Percentiles rank a stretch among this genome's conserved stretches.
phyloP scores from a whole-genome alignment of 2,797 vertebrate genomes.

The Micromesistius poutassou region DNA sequence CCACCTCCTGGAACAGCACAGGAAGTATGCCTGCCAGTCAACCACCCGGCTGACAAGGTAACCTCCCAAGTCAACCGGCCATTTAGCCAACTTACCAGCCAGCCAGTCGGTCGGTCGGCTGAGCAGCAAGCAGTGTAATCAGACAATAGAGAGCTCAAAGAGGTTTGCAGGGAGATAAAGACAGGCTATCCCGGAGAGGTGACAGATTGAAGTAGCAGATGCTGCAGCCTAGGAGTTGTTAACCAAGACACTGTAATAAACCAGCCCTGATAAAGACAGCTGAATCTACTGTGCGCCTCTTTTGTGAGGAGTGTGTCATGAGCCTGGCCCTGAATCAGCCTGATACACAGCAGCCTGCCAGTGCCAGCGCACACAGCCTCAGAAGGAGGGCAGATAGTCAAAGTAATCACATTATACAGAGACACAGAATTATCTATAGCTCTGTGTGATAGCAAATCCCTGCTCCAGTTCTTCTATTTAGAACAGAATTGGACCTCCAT shows the following conservation, averaged over 20 bases:
- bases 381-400: slow-evolving; percentile 47
- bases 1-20: slow-evolving; percentile 55
- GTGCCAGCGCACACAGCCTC: slow-evolving; percentile 12
- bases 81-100: no score
- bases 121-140: background rate
- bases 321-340: slow-evolving; percentile 34
- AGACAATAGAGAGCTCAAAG: slow-evolving; percentile 11
- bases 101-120: no score
- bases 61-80: background rate
- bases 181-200: slow-evolving; percentile 33
- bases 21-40: background rate
- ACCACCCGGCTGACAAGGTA: background rate
- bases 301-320: slow-evolving; percentile 35
- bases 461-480: background rate
- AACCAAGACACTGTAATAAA: slow-evolving; percentile 42
- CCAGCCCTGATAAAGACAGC: slow-evolving; percentile 35
- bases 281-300: slow-evolving; percentile 39
- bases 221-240: slow-evolving; percentile 33
- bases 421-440: slow-evolving; percentile 19
- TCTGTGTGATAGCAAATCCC: slow-evolving; percentile 7
- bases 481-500: background rate
- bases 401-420: slow-evolving; percentile 49
- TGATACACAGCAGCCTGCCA: slow-evolving; percentile 29
- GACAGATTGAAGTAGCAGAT: slow-evolving; percentile 44
- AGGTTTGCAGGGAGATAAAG: slow-evolving; percentile 32